These are phyloP conservation scores for Pseudanteris insignis DNA, from an alignment of 2,888 invertebrate genomes.

Conservation along the genomic window DNA sequence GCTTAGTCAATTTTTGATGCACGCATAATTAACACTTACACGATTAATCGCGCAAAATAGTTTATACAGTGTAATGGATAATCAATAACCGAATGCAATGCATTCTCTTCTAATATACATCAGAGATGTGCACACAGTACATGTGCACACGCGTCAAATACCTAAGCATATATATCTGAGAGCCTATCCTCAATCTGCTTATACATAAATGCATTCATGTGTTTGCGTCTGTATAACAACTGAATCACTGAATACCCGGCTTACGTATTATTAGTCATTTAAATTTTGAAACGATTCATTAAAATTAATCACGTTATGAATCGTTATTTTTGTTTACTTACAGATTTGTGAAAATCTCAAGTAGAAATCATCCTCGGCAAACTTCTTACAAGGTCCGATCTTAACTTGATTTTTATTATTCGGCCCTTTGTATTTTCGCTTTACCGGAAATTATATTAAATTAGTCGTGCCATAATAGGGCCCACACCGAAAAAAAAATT, in stretches of 20 bases:
- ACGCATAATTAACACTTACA: constrained; percentile 30
- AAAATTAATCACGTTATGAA: no score
- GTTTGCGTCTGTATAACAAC: constrained; percentile 4
- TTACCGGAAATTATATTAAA: no score
- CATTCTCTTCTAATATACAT: constrained; percentile 29
- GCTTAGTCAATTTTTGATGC: constrained; percentile 21
- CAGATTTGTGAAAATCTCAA: no score
- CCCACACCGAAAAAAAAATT: no score
- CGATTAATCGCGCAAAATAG: constrained; percentile 26
- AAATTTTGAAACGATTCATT: no score
- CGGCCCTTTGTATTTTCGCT: no score
- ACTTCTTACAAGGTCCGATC: no score
- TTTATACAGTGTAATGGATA: constrained; percentile 25
- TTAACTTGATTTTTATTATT: no score
- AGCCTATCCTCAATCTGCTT: constrained; percentile 11
- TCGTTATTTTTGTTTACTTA: no score
- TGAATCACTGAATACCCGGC: constrained; percentile 25
- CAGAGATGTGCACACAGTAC: constrained; percentile 20
- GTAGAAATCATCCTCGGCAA: no score
- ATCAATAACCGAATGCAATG: constrained; percentile 25
- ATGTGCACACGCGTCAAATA: constrained; percentile 24
- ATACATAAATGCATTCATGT: no score
- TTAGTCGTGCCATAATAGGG: no score
- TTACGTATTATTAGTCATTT: constrained; percentile 16
- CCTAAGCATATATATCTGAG: constrained; percentile 24